These are phyloP conservation scores for Drosophila eohydei DNA, from an alignment of 2,888 invertebrate genomes.

Conservation along the genomic window DNA sequence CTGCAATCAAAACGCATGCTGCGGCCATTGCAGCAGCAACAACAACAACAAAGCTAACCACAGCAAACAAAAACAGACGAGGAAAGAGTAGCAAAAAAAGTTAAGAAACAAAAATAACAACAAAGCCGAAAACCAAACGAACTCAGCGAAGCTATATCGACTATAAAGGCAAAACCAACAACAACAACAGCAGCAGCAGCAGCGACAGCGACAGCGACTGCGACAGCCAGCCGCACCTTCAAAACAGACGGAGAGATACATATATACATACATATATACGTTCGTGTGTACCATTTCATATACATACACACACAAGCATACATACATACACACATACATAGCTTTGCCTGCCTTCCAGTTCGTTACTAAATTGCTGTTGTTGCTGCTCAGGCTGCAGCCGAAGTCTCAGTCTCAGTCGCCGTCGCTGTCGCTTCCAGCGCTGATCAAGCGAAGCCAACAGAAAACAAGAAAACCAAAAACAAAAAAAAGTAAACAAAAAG, in stretches of 20 bases:
- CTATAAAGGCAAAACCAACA: conserved; percentile 56
- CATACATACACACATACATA: conserved; percentile 2
- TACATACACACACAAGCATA: conserved; percentile 10
- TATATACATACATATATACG: conserved; percentile 24
- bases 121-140: conserved; percentile 51
- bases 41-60: conserved; percentile 48
- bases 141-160: conserved; percentile 63
- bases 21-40: conserved; percentile 63
- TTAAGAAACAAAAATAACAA: conserved; percentile 36
- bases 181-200: conserved; percentile 22
- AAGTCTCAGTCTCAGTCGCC: background rate
- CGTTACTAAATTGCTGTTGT: conserved; percentile 9
- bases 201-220: conserved; percentile 6
- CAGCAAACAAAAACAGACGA: conserved; percentile 54
- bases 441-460: conserved; percentile 53
- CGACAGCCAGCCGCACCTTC: conserved; percentile 71
- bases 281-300: conserved; percentile 31
- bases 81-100: conserved; percentile 57
- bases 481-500: conserved; percentile 9
- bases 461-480: conserved; percentile 30
- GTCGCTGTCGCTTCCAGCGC: conserved; percentile 29
- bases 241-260: conserved; percentile 36
- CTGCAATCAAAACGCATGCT: conserved; percentile 80
- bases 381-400: conserved; percentile 14
- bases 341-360: conserved; percentile 48